Conservation (phyloP, 2,888 invertebrate species). For the Cephus sareptanus region DNA sequence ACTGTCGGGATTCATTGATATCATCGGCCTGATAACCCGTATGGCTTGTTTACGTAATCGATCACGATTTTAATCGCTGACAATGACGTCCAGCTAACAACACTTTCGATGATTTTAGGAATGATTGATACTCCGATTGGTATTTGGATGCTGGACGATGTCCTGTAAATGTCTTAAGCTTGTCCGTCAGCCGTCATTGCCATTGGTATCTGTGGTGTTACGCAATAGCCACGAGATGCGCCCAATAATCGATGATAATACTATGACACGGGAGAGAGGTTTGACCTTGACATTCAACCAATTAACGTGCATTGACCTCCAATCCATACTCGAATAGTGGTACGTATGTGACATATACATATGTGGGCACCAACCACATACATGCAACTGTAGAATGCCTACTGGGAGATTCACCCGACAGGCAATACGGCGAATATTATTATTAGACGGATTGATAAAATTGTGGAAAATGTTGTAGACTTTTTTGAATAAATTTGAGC, state of each 20-base stretch:
- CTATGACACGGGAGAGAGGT: conserved; percentile 58
- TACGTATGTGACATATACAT: conserved; percentile 41
- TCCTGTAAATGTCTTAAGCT: background rate
- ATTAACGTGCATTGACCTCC: conserved; percentile 63
- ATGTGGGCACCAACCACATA: conserved; percentile 10
- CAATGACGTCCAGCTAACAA: background rate
- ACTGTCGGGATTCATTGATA: background rate
- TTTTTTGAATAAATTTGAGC: background rate
- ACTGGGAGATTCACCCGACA: conserved; percentile 33
- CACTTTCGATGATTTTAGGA: background rate
- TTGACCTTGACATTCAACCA: conserved; percentile 65
- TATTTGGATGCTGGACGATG: background rate
- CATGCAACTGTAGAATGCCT: conserved; percentile 37
- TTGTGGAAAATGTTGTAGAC: background rate
- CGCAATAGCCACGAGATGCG: conserved; percentile 45
- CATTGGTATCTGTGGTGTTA: conserved; percentile 3
- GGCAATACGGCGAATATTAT: background rate
- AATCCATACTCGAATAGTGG: conserved; percentile 54
- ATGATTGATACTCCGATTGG: background rate
- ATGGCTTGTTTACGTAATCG: background rate
- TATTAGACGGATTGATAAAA: background rate
- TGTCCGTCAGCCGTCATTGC: background rate
- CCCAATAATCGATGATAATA: conserved; percentile 63
- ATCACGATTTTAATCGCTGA: background rate
- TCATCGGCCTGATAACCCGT: background rate